These are phyloP conservation scores for Emmelina monodactyla DNA, from an alignment of 2,888 invertebrate genomes.

Conservation along the genomic window DNA sequence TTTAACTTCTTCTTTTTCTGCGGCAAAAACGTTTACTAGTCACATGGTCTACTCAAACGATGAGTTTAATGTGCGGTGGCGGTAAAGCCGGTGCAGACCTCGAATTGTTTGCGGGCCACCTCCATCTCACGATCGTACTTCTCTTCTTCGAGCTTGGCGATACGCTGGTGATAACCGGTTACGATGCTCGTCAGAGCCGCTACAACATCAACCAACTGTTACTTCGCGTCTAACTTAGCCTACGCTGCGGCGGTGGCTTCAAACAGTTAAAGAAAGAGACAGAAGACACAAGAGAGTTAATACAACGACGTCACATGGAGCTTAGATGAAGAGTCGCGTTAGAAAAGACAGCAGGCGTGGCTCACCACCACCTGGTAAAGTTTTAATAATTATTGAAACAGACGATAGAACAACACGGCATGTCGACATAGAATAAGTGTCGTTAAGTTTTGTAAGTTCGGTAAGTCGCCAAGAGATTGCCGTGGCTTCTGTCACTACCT, in stretches of 20 bases:
- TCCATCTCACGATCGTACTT: slow-evolving; percentile 99
- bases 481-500: slow-evolving; percentile 76
- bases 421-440: slow-evolving; percentile 42
- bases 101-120: slow-evolving; percentile 93
- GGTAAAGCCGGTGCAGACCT: slow-evolving; percentile 78
- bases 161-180: slow-evolving; percentile 84
- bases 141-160: slow-evolving; percentile 83
- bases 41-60: slow-evolving; percentile 58
- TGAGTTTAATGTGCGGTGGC: slow-evolving; percentile 43
- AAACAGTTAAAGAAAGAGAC: slow-evolving; percentile 39
- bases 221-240: slow-evolving; percentile 27
- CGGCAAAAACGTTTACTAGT: slow-evolving; percentile 60
- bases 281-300: slow-evolving; percentile 36
- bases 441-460: slow-evolving; percentile 53
- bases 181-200: slow-evolving; percentile 74
- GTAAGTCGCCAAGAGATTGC: slow-evolving; percentile 39
- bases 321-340: slow-evolving; percentile 47
- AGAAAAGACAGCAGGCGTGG: slow-evolving; percentile 32
- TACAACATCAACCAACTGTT: slow-evolving; percentile 61
- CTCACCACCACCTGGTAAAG: slow-evolving; percentile 26
- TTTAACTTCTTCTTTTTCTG: slow-evolving; percentile 42
- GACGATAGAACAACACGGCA: slow-evolving; percentile 51
- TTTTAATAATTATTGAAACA: slow-evolving; percentile 43
- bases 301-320: slow-evolving; percentile 43
- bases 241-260: slow-evolving; percentile 21